These are phyloP conservation scores for Eupithecia abbreviata DNA, from an alignment of 2,888 invertebrate genomes.

Conservation along the genomic window DNA sequence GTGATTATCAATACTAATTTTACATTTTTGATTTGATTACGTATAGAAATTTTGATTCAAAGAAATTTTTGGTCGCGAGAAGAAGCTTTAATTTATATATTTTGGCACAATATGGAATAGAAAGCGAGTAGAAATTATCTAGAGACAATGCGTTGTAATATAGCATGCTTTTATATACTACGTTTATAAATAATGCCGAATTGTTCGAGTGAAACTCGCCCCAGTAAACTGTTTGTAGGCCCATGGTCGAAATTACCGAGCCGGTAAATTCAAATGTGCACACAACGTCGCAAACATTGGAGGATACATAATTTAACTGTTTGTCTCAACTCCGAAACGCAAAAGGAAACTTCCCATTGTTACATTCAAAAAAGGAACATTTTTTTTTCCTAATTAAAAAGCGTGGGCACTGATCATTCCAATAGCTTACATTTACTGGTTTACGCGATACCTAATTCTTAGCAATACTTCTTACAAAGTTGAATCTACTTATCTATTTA, in stretches of 20 bases:
- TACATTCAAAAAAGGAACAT: conserved; percentile 56
- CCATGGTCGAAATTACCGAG: conserved; percentile 48
- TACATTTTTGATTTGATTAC: conserved; percentile 75
- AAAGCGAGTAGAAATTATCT: conserved; percentile 57
- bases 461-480: conserved; percentile 80
- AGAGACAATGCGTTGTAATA: conserved; percentile 33
- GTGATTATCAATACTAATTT: conserved; percentile 84
- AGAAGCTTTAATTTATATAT: conserved; percentile 59
- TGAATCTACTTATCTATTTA: conserved; percentile 77
- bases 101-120: conserved; percentile 80
- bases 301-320: conserved; percentile 51
- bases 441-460: conserved; percentile 64
- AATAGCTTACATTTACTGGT: conserved; percentile 53
- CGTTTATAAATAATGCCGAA: conserved; percentile 30
- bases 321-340: conserved; percentile 46
- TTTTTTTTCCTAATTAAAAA: conserved; percentile 49
- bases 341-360: conserved; percentile 40
- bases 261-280: conserved; percentile 55
- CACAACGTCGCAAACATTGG: conserved; percentile 49
- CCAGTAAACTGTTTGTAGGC: conserved; percentile 47
- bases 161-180: conserved; percentile 6
- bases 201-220: conserved; percentile 47
- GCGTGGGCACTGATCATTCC: conserved; percentile 57
- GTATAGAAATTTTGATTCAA: conserved; percentile 58
- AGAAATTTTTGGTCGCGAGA: conserved; percentile 52